phyloP scores from a whole-genome alignment of 2,113 vertebrate species.

The Myanophis thanlyinensis region DNA sequence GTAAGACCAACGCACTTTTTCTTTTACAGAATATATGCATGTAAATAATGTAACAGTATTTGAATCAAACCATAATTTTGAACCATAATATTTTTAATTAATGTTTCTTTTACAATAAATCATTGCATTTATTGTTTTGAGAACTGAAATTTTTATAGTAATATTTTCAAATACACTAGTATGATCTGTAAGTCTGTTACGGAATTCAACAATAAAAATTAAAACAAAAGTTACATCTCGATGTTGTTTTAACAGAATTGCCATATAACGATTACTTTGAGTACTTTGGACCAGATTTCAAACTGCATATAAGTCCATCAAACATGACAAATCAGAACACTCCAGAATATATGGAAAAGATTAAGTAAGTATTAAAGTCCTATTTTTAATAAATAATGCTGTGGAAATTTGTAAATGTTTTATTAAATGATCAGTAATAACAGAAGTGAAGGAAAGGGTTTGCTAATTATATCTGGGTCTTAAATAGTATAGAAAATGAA shows the following conservation, averaged over 20 bases:
- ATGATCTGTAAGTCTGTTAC: neutral
- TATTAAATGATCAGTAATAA: neutral
- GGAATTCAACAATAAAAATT: neutral
- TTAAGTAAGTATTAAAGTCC: slow-evolving; percentile 75
- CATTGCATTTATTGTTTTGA: neutral
- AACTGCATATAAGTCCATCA: slow-evolving; percentile 83
- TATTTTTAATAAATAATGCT: neutral
- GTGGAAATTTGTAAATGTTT: neutral
- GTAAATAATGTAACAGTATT: neutral
- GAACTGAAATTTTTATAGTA: neutral
- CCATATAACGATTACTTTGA: slow-evolving; percentile 86
- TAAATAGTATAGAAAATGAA: neutral
- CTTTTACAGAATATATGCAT: neutral
- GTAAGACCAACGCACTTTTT: no score
- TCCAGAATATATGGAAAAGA: slow-evolving; percentile 85
- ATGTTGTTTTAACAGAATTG: slow-evolving; percentile 66
- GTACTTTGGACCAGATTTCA: slow-evolving; percentile 85
- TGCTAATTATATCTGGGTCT: neutral
- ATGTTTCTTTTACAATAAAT: neutral
- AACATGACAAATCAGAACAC: slow-evolving; percentile 87
- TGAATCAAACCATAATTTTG: neutral
- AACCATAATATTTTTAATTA: neutral
- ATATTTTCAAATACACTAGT: neutral
- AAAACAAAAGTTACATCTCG: slow-evolving; percentile 19
- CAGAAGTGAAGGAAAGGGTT: neutral